Base-by-base conservation (phyloP, 53 echinoderm and acorn worm genomes). In the Echinometra lucunter region DNA sequence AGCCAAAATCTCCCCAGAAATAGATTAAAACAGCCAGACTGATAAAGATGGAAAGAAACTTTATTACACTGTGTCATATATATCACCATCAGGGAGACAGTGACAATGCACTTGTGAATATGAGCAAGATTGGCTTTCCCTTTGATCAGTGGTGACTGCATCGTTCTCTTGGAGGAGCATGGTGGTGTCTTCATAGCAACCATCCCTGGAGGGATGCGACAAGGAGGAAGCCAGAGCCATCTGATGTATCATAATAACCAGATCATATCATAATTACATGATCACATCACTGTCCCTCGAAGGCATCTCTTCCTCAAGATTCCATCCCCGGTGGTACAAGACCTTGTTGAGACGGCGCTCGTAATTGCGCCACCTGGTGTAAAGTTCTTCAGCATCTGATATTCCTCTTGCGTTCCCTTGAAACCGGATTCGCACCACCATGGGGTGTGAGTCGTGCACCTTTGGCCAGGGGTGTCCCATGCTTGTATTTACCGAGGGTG, bases 181-280 rank as follows among this genome's bases (percentile, higher is more conserved):
- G 18, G 12, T 27, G 30, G 58, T 60, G 21, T 90, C 90, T 60
- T 90, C 90, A 90, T 60, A 63, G 85, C 85, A 85, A 37, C 58
- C 9, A 1, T 90, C 90, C 90, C 58, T 38, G 21, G 63, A 90
- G 90, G 90, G 58, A 66, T 42, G 66, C 58, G 63, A 66, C 58
- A 10, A 58, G 58, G 90, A 58, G 40, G 58, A 47, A 90, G 58
- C 90, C 60, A 58, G 37, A 60, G 37, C 90, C n/a, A 49, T 90
- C 90, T 38, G 90, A 90, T 66, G 90, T 66, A 91, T 69, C 67
- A 44, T 91, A 66, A 67, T 69, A 91, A 91, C 91, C 44, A 15
- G 70, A 91, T 91, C 91, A 91, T 91, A 66, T 91, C 91, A 69
- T 91, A 91, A 91, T 91, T 69, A 91, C 91, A 91, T 69, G 91